phyloP scores from a whole-genome alignment of 2,113 vertebrate species.

The Syngnathus typhle region DNA sequence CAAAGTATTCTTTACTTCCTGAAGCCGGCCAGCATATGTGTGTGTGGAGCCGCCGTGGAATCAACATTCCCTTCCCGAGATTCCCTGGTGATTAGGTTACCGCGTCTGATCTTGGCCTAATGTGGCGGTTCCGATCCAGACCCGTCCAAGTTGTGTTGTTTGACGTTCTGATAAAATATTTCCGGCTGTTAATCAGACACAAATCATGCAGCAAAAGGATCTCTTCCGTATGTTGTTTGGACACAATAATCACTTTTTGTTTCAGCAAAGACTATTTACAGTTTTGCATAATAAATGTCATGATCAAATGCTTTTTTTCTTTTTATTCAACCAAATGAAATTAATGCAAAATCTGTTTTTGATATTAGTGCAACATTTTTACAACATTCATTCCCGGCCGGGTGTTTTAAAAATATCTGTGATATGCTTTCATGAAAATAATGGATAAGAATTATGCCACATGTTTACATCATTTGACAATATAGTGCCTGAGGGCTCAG shows the following conservation, averaged over 20 bases:
- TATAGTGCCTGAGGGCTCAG: too few species aligned
- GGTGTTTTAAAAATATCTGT: too few species aligned
- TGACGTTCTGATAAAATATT: slow-evolving; percentile 32
- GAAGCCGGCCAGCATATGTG: slow-evolving; percentile 35
- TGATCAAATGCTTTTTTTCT: neutral
- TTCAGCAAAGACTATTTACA: neutral
- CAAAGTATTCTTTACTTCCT: slow-evolving; percentile 41
- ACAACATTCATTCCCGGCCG: too few species aligned
- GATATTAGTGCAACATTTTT: too few species aligned
- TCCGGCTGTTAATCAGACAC: slow-evolving; percentile 33
- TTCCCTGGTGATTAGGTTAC: slow-evolving; percentile 34
- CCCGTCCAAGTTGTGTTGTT: slow-evolving; percentile 19
- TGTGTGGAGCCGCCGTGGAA: slow-evolving; percentile 26
- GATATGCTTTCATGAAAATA: neutral
- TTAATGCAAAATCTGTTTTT: too few species aligned
- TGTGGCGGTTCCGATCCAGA: slow-evolving; percentile 38
- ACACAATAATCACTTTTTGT: neutral
- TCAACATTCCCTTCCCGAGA: slow-evolving; percentile 29
- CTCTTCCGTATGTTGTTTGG: neutral
- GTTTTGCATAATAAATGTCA: neutral
- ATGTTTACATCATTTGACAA: too few species aligned
- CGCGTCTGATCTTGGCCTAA: slow-evolving; percentile 31
- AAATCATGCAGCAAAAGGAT: neutral
- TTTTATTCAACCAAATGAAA: neutral
- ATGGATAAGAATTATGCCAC: neutral